Evolutionary conservation across 2,113 vertebrate species (phyloP).

Genomic region (Tenrec ecaudatus): DNA sequence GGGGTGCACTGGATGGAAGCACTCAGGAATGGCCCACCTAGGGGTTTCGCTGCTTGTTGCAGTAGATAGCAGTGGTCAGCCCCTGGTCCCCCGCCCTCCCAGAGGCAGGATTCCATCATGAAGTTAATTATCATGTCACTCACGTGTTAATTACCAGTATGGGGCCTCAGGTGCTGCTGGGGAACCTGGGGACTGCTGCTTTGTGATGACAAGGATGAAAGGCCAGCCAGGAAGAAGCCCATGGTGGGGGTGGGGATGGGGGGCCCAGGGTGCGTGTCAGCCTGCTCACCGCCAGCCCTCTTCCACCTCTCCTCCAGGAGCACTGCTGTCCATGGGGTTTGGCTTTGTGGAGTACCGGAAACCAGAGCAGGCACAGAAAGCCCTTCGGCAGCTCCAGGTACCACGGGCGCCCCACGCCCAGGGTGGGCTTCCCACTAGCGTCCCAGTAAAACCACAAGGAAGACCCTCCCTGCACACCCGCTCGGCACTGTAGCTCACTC

Average conservation of each 20-base stretch:
- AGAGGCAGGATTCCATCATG: background rate
- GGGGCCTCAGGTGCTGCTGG: background rate
- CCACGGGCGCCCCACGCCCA: fast-evolving
- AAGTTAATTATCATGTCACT: constrained; percentile 25
- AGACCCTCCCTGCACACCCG: background rate
- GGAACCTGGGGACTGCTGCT: background rate
- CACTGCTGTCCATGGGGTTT: constrained; percentile 95
- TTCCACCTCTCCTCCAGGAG: constrained; percentile 84
- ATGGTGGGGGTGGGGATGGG: fast-evolving
- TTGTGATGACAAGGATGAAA: background rate
- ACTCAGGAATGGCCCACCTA: background rate
- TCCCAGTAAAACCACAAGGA: background rate
- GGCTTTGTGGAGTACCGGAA: constrained; percentile 96
- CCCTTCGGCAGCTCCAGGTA: constrained; percentile 94
- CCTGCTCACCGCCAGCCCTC: fast-evolving
- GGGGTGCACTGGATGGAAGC: too few relatives aligned
- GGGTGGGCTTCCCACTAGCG: fast-evolving
- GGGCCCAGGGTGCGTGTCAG: fast-evolving
- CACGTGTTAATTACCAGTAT: constrained; percentile 26
- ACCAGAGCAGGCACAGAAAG: constrained; percentile 94
- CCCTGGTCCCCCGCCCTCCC: background rate
- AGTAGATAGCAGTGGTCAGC: background rate
- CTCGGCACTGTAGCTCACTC: fast-evolving
- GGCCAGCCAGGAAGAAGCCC: background rate
- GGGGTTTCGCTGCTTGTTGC: background rate